Conservation (phyloP, 2,888 invertebrate genomes). For the Platypus cylindrus region DNA sequence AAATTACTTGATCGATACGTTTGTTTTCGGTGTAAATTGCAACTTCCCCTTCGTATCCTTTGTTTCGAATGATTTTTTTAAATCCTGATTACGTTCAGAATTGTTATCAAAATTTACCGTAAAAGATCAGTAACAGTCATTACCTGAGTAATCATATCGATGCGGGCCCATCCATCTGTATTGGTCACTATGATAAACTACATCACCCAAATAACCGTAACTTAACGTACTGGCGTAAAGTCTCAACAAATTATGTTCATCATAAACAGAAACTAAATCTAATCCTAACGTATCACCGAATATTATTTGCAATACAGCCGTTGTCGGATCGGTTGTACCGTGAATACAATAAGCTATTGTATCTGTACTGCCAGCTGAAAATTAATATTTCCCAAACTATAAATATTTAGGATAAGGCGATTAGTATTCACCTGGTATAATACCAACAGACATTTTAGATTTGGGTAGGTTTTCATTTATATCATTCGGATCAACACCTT, state of each 20-base stretch:
- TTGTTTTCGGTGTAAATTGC: conserved; percentile 39
- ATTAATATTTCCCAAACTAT: background rate
- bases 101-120: background rate
- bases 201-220: conserved; percentile 78
- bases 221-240: conserved; percentile 67
- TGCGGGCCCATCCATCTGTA: conserved; percentile 79
- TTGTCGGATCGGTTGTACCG: conserved; percentile 66
- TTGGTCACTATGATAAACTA: conserved; percentile 64
- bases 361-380: conserved; percentile 55
- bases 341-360: conserved; percentile 67
- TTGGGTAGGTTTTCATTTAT: conserved; percentile 37
- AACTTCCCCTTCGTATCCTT: conserved; percentile 52
- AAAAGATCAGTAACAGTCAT: background rate
- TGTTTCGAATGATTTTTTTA: conserved; percentile 49
- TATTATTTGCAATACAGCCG: conserved; percentile 71
- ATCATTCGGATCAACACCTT: conserved; percentile 42
- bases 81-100: conserved; percentile 35
- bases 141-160: conserved; percentile 67
- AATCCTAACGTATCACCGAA: conserved; percentile 60
- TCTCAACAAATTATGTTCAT: conserved; percentile 44
- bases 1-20: conserved; percentile 35
- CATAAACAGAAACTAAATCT: conserved; percentile 63
- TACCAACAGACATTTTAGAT: conserved; percentile 46
- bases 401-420: too few species aligned
- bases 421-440: conserved; percentile 37